These are phyloP conservation scores for Crossocerus cetratus DNA, from an alignment of 2,888 invertebrate species.

Conservation along the genomic window DNA sequence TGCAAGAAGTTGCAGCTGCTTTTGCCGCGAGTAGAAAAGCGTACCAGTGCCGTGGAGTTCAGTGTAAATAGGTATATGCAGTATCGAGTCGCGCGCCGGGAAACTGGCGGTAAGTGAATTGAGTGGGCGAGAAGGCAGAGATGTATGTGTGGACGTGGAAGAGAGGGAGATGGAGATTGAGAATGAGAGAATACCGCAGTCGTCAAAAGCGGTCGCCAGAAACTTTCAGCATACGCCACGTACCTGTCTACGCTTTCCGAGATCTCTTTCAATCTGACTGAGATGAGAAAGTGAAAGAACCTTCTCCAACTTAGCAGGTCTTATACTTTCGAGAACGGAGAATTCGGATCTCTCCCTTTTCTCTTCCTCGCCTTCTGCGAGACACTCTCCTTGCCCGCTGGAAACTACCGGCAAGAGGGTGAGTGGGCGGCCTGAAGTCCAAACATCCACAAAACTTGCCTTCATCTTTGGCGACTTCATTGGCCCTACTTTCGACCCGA, in stretches of 20 bases:
- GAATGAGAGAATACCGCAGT: slow-evolving; percentile 41
- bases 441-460: too few relatives aligned
- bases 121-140: too few relatives aligned
- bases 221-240: slow-evolving; percentile 43
- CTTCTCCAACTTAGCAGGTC: slow-evolving; percentile 45
- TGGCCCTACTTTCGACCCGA: neutral
- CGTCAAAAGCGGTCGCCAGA: slow-evolving; percentile 45
- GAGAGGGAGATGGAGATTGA: slow-evolving; percentile 25
- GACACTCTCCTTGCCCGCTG: slow-evolving; percentile 2
- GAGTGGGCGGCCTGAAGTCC: too few relatives aligned
- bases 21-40: slow-evolving; percentile 40
- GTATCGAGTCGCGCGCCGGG: slow-evolving; percentile 10
- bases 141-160: too few relatives aligned
- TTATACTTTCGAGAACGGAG: slow-evolving; percentile 27
- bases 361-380: neutral
- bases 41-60: slow-evolving; percentile 24
- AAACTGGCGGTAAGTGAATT: slow-evolving; percentile 27
- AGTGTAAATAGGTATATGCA: slow-evolving; percentile 30
- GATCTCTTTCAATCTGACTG: slow-evolving; percentile 60
- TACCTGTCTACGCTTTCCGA: slow-evolving; percentile 55
- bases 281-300: slow-evolving; percentile 54
- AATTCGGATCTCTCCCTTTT: slow-evolving; percentile 40
- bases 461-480: too few relatives aligned
- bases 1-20: slow-evolving; percentile 47
- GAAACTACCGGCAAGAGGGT: too few relatives aligned